Evolutionary conservation across 2,888 invertebrate genomes (phyloP).

Genomic region (Polyommatus iphigenia): DNA sequence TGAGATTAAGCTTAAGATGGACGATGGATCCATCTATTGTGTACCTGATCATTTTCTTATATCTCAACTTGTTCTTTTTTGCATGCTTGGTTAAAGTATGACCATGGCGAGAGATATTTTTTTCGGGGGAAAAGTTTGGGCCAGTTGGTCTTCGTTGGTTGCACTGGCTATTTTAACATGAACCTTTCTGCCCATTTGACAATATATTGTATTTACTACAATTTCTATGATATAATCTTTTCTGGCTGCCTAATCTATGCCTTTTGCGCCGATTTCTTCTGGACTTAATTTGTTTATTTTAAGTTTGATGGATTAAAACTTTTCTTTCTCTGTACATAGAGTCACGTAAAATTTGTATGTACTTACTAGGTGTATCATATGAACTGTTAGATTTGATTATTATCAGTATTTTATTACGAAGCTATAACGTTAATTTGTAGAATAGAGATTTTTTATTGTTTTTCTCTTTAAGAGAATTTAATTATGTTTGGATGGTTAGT

Average conservation of each 20-base stretch:
- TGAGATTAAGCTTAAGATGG: background rate
- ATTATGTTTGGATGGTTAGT: slow-evolving; percentile 57
- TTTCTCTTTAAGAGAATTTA: slow-evolving; percentile 45
- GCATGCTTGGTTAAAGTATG: background rate
- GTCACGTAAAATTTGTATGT: background rate
- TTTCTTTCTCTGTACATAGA: background rate
- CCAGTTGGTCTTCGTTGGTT: background rate
- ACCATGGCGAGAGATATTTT: background rate
- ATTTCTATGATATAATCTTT: background rate
- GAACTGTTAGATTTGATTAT: slow-evolving; percentile 24
- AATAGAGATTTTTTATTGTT: slow-evolving; percentile 33
- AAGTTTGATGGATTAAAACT: background rate
- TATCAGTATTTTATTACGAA: slow-evolving; percentile 15
- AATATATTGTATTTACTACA: background rate
- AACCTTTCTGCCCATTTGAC: background rate
- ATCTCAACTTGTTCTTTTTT: background rate
- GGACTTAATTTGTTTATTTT: background rate
- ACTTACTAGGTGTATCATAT: background rate
- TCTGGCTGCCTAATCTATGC: background rate
- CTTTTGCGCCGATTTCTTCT: background rate
- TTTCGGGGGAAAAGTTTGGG: background rate
- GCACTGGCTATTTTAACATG: background rate
- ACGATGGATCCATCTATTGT: background rate
- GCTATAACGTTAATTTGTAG: slow-evolving; percentile 24
- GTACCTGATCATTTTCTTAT: slow-evolving; percentile 6